Evolutionary conservation across 2,888 invertebrate species (phyloP).

Genomic region (Allolobophora icterica): DNA sequence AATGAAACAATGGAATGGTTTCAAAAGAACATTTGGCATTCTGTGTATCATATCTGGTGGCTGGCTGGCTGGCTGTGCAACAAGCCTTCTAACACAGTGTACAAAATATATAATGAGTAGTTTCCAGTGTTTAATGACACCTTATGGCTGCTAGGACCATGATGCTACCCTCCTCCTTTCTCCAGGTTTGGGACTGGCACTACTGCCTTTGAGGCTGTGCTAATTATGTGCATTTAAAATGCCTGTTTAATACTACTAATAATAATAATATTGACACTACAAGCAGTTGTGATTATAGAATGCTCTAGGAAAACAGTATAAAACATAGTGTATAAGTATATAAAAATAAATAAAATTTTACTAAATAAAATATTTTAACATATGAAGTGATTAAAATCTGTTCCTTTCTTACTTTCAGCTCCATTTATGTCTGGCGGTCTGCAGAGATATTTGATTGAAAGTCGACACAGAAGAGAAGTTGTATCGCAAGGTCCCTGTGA

Average conservation of each 20-base stretch:
- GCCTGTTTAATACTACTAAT: neutral
- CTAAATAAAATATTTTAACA: neutral
- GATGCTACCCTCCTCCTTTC: too few relatives aligned
- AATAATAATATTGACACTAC: too few relatives aligned
- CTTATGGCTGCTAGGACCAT: too few relatives aligned
- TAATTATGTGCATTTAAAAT: neutral
- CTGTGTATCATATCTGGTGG: too few relatives aligned
- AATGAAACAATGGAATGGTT: too few relatives aligned
- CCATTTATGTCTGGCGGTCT: neutral
- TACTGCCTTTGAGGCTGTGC: neutral
- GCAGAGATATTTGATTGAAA: conserved; percentile 12
- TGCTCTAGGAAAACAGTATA: neutral
- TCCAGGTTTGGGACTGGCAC: neutral
- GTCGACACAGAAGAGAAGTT: neutral
- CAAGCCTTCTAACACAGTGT: too few relatives aligned
- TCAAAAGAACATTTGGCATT: too few relatives aligned
- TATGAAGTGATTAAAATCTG: neutral
- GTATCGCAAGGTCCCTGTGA: neutral
- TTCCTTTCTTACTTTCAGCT: neutral
- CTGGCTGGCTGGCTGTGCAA: too few relatives aligned
- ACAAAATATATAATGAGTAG: too few relatives aligned
- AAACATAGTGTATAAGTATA: neutral
- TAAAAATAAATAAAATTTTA: neutral
- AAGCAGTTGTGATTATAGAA: too few relatives aligned
- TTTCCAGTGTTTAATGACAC: too few relatives aligned